Percentiles rank a stretch among this genome's conserved stretches.
phyloP scores from a whole-genome alignment of 1,140 invertebrate species.

The Dreissena rostriformis region DNA sequence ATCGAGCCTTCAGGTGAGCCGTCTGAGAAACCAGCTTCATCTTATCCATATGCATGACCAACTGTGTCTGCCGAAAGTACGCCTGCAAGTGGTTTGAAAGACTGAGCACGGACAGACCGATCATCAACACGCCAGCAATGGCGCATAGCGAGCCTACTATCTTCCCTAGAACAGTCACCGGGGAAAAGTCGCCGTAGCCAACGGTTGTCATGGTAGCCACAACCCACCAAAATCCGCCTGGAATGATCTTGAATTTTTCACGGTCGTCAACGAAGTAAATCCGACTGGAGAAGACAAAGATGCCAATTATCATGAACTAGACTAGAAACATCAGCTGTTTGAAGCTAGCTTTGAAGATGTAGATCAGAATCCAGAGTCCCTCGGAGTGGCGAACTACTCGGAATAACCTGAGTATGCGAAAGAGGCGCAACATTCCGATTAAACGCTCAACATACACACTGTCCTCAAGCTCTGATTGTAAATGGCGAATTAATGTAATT shows the following conservation, averaged over 20 bases:
- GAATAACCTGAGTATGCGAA: constrained; percentile 65
- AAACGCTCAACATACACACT: constrained; percentile 22
- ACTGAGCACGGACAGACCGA: too few species aligned
- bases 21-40: too few species aligned
- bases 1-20: too few species aligned
- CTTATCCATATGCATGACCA: too few species aligned
- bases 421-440: constrained; percentile 55
- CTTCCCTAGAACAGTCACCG: constrained; percentile 71
- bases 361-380: constrained; percentile 97
- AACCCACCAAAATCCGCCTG: constrained; percentile 98
- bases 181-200: constrained; percentile 96
- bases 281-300: constrained; percentile 80
- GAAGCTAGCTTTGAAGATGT: constrained; percentile 87
- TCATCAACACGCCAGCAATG: constrained; percentile 87
- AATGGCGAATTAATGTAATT: constrained; percentile 54
- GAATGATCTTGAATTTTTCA: constrained; percentile 86
- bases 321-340: constrained; percentile 7
- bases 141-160: constrained; percentile 91
- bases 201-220: constrained; percentile 97
- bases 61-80: too few species aligned
- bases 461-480: neutral
- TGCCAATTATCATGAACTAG: neutral
- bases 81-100: too few species aligned
- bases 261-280: constrained; percentile 82
- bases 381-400: constrained; percentile 88